Evolutionary conservation across 1,140 invertebrate genomes (phyloP).

Genomic region (Choristoneura fumiferana): DNA sequence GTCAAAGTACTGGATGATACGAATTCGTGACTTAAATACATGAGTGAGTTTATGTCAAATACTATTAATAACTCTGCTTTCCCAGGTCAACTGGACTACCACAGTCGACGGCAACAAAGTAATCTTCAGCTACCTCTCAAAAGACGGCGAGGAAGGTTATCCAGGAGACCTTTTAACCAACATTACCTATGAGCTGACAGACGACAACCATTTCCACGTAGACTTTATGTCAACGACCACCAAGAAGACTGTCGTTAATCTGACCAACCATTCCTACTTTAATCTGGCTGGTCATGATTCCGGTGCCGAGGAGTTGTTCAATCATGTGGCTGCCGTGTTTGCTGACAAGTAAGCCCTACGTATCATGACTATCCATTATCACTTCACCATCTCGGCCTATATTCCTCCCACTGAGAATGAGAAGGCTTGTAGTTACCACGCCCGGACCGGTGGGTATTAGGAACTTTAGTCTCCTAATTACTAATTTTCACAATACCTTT

Average conservation of each 20-base stretch:
- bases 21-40: no score
- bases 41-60: no score
- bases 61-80: constrained; percentile 21
- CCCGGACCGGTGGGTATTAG: no score
- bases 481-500: no score
- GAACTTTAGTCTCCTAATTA: no score
- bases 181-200: constrained; percentile 85
- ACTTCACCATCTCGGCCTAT: no score
- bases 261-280: constrained; percentile 97
- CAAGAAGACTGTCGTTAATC: constrained; percentile 90
- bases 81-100: constrained; percentile 68
- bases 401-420: no score
- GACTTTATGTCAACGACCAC: constrained; percentile 86
- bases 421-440: no score
- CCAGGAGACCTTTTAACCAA: constrained; percentile 86
- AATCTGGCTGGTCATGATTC: constrained; percentile 91
- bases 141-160: constrained; percentile 92
- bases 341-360: constrained; percentile 82
- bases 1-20: no score
- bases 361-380: no score
- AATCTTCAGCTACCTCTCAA: constrained; percentile 84
- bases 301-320: constrained; percentile 80
- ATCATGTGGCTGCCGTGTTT: constrained; percentile 87
- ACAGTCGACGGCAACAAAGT: constrained; percentile 78
- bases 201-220: constrained; percentile 86